Conservation (phyloP, 1,140 invertebrate genomes). For the Pseudoatta argentina region DNA sequence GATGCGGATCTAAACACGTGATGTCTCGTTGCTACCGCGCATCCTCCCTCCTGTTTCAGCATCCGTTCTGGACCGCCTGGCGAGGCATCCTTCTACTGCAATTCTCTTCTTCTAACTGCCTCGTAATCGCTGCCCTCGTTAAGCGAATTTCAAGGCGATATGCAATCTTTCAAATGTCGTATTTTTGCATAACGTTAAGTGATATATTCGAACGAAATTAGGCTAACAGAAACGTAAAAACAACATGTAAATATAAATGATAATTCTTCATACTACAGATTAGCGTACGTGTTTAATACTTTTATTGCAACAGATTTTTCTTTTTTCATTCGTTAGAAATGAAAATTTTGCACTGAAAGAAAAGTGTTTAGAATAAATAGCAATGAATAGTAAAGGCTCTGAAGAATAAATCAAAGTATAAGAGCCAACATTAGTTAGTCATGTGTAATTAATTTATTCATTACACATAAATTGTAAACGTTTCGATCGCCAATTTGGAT, state of each 20-base stretch:
- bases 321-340: not conserved
- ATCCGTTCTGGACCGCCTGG: conserved; percentile 49
- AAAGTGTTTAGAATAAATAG: no score
- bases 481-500: no score
- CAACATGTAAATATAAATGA: not conserved
- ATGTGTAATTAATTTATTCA: no score
- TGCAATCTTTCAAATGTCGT: not conserved
- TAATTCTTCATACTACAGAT: not conserved
- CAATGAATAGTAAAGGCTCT: no score
- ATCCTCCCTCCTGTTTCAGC: conserved; percentile 40
- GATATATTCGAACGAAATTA: conserved; percentile 23
- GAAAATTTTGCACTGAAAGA: not conserved
- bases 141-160: not conserved
- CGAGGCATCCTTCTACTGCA: not conserved
- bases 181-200: not conserved
- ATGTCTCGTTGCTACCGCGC: not conserved
- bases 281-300: not conserved
- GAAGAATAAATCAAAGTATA: no score
- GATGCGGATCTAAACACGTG: conserved; percentile 52
- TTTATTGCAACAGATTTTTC: not conserved
- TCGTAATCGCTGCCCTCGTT: conserved; percentile 7
- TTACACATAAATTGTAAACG: no score
- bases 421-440: no score
- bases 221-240: not conserved
- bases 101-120: not conserved